These are phyloP conservation scores for Tetramorium alpestre DNA, from an alignment of 1,140 invertebrate species.

Conservation along the genomic window DNA sequence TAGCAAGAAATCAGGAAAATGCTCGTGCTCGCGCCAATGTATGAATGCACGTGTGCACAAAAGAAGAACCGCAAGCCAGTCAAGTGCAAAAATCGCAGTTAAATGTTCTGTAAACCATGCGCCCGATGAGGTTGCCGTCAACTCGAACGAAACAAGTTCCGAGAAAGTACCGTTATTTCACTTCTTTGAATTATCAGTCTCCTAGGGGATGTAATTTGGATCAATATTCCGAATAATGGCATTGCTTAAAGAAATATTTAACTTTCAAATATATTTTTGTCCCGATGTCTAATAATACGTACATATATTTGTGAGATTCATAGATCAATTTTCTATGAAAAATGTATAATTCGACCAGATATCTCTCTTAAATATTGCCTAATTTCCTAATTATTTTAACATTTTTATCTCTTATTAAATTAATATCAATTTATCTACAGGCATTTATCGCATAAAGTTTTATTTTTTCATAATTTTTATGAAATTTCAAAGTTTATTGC, in stretches of 20 bases:
- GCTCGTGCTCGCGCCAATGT: neutral
- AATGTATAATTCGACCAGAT: neutral
- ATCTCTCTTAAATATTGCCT: neutral
- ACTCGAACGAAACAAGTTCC: conserved; percentile 27
- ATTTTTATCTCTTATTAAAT: neutral
- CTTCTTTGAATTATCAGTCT: conserved; percentile 23
- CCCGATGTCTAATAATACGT: neutral
- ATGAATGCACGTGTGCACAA: conserved; percentile 4
- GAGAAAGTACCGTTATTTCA: conserved; percentile 20
- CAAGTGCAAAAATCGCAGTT: conserved; percentile 41
- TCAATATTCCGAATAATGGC: neutral
- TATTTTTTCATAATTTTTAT: neutral
- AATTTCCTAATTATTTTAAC: conserved; percentile 2
- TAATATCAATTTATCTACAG: neutral
- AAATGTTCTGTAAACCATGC: conserved; percentile 54
- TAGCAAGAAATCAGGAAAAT: conserved; percentile 4
- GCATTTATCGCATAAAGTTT: neutral
- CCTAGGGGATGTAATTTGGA: neutral
- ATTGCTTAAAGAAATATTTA: neutral
- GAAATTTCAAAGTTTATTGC: neutral
- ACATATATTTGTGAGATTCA: neutral
- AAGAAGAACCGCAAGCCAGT: conserved; percentile 9
- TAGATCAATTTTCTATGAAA: neutral
- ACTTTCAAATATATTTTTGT: neutral
- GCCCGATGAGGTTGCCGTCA: conserved; percentile 13